phyloP scores from a whole-genome alignment of 92 coral and sea anemone species.

The Phenganax marumi region DNA sequence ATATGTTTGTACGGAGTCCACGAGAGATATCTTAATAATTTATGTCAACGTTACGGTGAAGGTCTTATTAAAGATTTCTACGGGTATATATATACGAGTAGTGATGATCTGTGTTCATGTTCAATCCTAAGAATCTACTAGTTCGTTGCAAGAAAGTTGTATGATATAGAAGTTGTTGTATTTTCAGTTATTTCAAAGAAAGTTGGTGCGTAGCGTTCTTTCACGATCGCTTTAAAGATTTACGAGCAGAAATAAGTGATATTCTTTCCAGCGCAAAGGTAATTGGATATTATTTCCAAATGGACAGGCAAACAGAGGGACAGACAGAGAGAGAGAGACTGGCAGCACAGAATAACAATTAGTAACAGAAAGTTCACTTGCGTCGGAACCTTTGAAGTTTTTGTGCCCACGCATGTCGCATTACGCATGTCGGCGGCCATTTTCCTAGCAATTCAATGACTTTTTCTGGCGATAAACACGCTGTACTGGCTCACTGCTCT shows the following conservation, averaged over 20 bases:
- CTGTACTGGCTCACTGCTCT: too few species aligned
- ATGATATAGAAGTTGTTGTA: not conserved
- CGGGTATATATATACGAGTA: conserved; percentile 59
- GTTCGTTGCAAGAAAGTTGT: not conserved
- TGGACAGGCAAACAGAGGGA: not conserved
- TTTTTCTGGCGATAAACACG: too few species aligned
- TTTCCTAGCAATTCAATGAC: too few species aligned
- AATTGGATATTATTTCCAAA: conserved; percentile 19
- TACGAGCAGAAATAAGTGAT: conserved; percentile 88
- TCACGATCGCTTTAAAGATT: conserved; percentile 97
- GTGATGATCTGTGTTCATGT: not conserved
- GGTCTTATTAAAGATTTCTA: conserved; percentile 81
- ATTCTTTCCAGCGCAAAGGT: conserved; percentile 85
- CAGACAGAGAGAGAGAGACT: too few species aligned
- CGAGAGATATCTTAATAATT: conserved; percentile 85
- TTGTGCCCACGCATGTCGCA: too few species aligned
- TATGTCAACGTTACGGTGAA: conserved; percentile 83
- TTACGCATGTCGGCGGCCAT: too few species aligned
- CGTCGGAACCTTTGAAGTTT: too few species aligned
- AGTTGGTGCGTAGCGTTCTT: conserved; percentile 95
- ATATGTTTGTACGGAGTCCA: conserved; percentile 85
- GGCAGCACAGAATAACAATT: too few species aligned
- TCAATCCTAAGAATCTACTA: not conserved
- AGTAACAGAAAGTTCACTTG: too few species aligned
- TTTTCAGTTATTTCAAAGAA: conserved; percentile 87